Conservation (phyloP, 2,888 invertebrate genomes). For the Pseudococcus longispinus region DNA sequence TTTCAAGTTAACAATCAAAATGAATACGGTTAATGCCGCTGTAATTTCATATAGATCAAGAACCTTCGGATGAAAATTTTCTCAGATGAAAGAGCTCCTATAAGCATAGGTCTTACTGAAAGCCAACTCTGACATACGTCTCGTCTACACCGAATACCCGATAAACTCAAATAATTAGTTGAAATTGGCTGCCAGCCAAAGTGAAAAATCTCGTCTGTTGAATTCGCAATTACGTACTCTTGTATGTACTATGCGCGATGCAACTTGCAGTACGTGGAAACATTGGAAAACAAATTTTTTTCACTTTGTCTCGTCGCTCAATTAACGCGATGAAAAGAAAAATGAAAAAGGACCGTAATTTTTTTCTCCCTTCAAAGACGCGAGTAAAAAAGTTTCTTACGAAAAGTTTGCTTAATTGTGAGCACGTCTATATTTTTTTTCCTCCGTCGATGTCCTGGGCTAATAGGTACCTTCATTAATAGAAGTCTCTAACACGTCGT, state of each 20-base stretch:
- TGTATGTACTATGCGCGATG: not conserved
- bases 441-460: no score
- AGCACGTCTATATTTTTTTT: not conserved
- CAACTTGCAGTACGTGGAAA: not conserved
- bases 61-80: not conserved
- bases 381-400: not conserved
- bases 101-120: not conserved
- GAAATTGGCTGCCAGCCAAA: slow-evolving; percentile 31
- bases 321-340: not conserved
- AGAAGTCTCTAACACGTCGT: not conserved
- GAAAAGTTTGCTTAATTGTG: not conserved
- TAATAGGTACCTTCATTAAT: not conserved
- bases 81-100: not conserved
- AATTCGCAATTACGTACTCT: not conserved
- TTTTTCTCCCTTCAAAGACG: not conserved
- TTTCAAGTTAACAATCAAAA: not conserved
- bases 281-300: slow-evolving; percentile 9
- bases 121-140: not conserved
- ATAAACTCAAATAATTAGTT: slow-evolving; percentile 22
- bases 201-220: slow-evolving; percentile 40
- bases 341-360: slow-evolving; percentile 7
- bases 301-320: not conserved
- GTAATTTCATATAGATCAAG: not conserved
- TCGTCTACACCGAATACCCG: not conserved
- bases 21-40: not conserved